These are phyloP conservation scores for Porites australiensis DNA, from an alignment of 64 coral and sea anemone genomes.

Conservation along the genomic window DNA sequence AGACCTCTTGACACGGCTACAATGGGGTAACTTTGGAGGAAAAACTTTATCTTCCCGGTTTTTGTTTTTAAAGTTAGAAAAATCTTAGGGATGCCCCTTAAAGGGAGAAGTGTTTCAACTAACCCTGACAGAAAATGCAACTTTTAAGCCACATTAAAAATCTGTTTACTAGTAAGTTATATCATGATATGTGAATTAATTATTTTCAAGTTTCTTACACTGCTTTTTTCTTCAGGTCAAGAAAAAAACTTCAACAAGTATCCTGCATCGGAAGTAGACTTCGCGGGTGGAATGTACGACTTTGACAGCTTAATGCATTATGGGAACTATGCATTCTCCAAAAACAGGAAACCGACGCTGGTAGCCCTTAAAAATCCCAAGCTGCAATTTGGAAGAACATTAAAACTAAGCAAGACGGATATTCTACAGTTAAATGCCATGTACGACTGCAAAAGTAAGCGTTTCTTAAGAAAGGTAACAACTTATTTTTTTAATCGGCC, in stretches of 20 bases:
- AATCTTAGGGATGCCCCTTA: too few relatives aligned
- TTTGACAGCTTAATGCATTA: conserved; percentile 76
- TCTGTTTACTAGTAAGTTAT: too few relatives aligned
- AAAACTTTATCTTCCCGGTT: too few relatives aligned
- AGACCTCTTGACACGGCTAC: background rate
- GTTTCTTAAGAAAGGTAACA: background rate
- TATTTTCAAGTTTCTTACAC: too few relatives aligned
- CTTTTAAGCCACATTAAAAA: too few relatives aligned
- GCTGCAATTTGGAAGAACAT: conserved; percentile 34
- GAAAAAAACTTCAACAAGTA: conserved; percentile 58
- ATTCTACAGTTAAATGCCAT: conserved; percentile 61
- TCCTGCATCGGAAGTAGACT: conserved; percentile 15
- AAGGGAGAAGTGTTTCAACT: too few relatives aligned
- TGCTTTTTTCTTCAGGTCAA: conserved; percentile 22
- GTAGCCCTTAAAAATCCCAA: conserved; percentile 58
- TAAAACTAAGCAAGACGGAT: conserved; percentile 54
- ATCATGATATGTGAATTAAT: too few relatives aligned
- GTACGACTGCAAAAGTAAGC: conserved; percentile 73
- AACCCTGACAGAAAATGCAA: too few relatives aligned
- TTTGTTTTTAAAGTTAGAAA: too few relatives aligned
- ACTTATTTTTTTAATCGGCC: too few relatives aligned
- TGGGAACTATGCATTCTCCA: conserved; percentile 68
- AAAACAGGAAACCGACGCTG: conserved; percentile 65
- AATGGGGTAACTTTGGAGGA: background rate
- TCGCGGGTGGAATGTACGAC: conserved; percentile 61